A percentile compares a stretch with the other conserved stretches of the same genome.
Evolutionary conservation across 2,888 invertebrate genomes (phyloP).

Genomic region (Nebria brevicollis): DNA sequence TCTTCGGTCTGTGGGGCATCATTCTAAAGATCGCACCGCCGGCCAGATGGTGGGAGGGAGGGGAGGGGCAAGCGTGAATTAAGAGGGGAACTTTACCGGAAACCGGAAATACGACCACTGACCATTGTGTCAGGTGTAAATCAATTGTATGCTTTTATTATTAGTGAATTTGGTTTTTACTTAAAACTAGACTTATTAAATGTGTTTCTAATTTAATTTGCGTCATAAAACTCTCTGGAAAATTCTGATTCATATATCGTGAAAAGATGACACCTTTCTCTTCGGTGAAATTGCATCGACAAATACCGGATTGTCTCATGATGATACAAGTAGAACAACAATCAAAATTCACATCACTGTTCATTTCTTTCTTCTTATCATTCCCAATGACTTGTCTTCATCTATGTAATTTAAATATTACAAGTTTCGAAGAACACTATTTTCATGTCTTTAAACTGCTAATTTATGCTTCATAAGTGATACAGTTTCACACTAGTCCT

Average conservation of each 20-base stretch:
- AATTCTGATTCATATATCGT: neutral
- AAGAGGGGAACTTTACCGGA: neutral
- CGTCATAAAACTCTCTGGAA: neutral
- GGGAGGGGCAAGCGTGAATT: neutral
- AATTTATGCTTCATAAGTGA: neutral
- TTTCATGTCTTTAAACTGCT: neutral
- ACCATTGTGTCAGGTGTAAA: neutral
- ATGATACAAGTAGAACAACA: neutral
- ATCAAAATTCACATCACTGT: neutral
- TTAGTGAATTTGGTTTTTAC: neutral
- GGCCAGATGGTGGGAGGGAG: neutral
- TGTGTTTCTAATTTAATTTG: neutral
- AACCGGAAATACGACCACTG: neutral
- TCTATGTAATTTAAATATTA: neutral
- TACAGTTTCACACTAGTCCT: neutral
- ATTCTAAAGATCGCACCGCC: neutral
- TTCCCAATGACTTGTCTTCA: neutral
- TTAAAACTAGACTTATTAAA: neutral
- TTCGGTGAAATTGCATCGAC: neutral
- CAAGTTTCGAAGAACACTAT: neutral
- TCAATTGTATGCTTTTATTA: neutral
- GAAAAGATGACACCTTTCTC: neutral
- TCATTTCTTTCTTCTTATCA: neutral
- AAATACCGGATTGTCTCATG: neutral
- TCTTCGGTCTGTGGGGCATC: conserved; percentile 1